Conservation (phyloP, 2,113 vertebrate species). For the Melanocharis versteri region DNA sequence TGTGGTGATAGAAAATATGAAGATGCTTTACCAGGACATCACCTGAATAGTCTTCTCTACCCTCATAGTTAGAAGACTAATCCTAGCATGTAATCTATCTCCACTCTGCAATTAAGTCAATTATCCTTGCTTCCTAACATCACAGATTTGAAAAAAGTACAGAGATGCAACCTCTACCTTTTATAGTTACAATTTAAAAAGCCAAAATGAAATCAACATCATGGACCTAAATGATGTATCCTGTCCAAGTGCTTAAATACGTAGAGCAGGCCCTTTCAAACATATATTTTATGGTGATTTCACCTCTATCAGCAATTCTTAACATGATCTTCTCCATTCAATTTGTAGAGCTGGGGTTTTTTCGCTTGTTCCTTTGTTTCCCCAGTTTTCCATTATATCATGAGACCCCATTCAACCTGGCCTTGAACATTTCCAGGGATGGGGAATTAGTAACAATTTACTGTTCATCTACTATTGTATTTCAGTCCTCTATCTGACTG, state of each 20-base stretch:
- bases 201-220: background rate
- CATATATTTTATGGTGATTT: background rate
- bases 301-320: background rate
- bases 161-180: background rate
- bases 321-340: background rate
- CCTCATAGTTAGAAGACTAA: background rate
- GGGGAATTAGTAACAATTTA: background rate
- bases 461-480: background rate
- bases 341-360: background rate
- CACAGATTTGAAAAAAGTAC: background rate
- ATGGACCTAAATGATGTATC: background rate
- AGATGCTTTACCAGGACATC: background rate
- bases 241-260: background rate
- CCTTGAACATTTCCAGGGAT: background rate
- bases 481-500: background rate
- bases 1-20: background rate
- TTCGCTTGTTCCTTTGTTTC: background rate
- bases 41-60: background rate
- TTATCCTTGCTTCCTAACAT: background rate
- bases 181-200: background rate
- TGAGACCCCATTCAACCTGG: background rate
- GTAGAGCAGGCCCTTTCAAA: background rate
- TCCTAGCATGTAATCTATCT: background rate
- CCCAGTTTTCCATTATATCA: background rate
- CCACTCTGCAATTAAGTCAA: background rate